Evolutionary conservation across 2,888 invertebrate genomes (phyloP), one percentile per base, ranked within the genome.

Genomic region (Macaria liturata): DNA sequence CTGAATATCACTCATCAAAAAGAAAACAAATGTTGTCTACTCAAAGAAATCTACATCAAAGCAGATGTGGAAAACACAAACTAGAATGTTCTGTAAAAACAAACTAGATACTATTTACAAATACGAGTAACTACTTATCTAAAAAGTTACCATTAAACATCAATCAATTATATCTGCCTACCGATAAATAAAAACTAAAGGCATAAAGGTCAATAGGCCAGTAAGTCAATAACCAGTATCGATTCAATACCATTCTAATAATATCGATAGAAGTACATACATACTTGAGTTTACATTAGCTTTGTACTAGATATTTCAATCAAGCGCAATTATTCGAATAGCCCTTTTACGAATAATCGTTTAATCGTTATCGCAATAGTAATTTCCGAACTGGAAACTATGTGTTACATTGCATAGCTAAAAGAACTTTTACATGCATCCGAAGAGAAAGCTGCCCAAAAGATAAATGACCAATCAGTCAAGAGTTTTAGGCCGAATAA

Each of bases 221-320:
- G 71, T 76, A 62, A 78, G 75, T 69, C 78, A 76, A 75, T 65
- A 65, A 63, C 58, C 62, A 66, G 65, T 73, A 74, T 70, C 62
- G 66, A 74, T 69, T 69, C 62, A 62, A 57, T 66, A 68, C 58
- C 66, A 71, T 66, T 66, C 57, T 59, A 61, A 59, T 61, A 60
- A 64, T 56, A 65, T 61, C 52, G 31, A 62, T 62, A 45, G 39
- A 4, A 42, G 9, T 42, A 42, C 8, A 42, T 42, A 31, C 32
- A 5, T 37, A 54, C 32, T 40, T 42, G 57, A 58, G 59, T 59
- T 66, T 46, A 62, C 51, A 62, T 62, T 61, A 52, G 57, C 56
- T 37, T 37, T 57, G 62, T 66, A 63, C 64, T 49, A 66, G 57
- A 66, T 67, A 60, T 59, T 56, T 61, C 62, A 55, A 69, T 64